Evolutionary conservation across 2,113 vertebrate genomes (phyloP), one percentile per base, ranked within the genome.

Genomic region (Stegastes partitus): DNA sequence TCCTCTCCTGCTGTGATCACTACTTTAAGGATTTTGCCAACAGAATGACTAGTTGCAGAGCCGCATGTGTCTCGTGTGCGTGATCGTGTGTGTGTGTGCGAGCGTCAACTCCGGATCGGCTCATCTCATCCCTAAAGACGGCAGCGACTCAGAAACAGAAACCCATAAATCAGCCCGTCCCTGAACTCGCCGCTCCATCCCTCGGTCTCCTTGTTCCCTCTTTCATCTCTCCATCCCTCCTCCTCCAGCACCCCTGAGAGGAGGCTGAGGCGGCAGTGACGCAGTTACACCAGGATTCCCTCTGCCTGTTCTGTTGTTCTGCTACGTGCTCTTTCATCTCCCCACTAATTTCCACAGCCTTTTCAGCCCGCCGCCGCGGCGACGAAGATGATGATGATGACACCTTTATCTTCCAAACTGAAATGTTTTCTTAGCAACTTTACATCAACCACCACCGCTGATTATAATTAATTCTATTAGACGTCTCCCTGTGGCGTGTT

Each of bases 151-250:
- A 55, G 82, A 89, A 92, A 92, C 81, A 90, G 89, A 91, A 86
- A 83, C 83, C 91, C 92, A 92, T 92, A 92, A 93, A 93, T 92
- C 92, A 92, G 85, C 85, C 62, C 56, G 85, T 91, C 89, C 89
- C 86, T 87, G 85, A 84, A 88, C 82, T 79, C 49, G 19, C 65
- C 76, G 54, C 61, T 70, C 84, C 79, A 74, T 87, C 75, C 53
- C 76, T 81, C 49, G 2, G 2, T 53, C 79, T 82, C 74, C 69
- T 55, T 42, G 1, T 78, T 84, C 53, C 42, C 19, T 26, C 90
- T 90, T 90, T 89, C 79, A 90, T 92, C 86, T 78, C 74, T 85
- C 79, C 42, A 56, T 87, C 69, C 74, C 59, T 80, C 85, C 79
- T 70, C 80, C 67, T 64, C 66, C 68, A 34, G 31, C 63, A 31